Evolutionary conservation across 2,113 vertebrate species (phyloP), one percentile per base, ranked within the genome.

Genomic region (Sciurus niger): DNA sequence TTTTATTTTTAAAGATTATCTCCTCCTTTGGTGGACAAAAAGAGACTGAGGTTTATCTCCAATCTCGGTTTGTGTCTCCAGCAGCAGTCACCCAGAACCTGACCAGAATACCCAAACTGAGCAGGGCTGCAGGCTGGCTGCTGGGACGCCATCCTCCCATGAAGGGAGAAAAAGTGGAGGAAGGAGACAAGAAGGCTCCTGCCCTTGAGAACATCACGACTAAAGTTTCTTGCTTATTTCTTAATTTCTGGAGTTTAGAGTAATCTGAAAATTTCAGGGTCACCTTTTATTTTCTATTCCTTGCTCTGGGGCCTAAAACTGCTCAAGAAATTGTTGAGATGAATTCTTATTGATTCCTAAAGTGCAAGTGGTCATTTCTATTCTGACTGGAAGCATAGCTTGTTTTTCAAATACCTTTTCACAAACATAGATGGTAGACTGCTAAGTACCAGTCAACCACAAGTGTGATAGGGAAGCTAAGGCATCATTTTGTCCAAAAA

Each of bases 341-440:
- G 22, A 72, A 89, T 60, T 92, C 6, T 74, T 80, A 73, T 65
- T 37, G 68, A 85, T 63, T 78, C 60, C 8, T 40, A 25, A 2
- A 16, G 20, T 30, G 7, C 32, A 32, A 37, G 55, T 3, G 70
- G 30, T 40, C 51, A 63, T 48, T 73, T 93, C 46, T 97, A 10
- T 94, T 73, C 34, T 70, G 43, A 74, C 3, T 65, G 83, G 25
- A 89, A 92, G 20, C 48, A 32, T 74, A 48, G 9, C 32, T n/a
- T 73, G 51, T 67, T 96, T 95, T 72, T 73, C 24, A 80, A 58
- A 68, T 10, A 80, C 2, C 2, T 84, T 91, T 63, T 91, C 92
- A 94, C 37, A 85, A 89, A 63, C 24, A n/a, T 22, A 53, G 30
- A 84, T 34, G 63, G 2, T 40, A 70, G 17, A 17, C 22, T 83